phyloP scores from a whole-genome alignment of 92 coral and sea anemone species.

The Heteractis magnifica region DNA sequence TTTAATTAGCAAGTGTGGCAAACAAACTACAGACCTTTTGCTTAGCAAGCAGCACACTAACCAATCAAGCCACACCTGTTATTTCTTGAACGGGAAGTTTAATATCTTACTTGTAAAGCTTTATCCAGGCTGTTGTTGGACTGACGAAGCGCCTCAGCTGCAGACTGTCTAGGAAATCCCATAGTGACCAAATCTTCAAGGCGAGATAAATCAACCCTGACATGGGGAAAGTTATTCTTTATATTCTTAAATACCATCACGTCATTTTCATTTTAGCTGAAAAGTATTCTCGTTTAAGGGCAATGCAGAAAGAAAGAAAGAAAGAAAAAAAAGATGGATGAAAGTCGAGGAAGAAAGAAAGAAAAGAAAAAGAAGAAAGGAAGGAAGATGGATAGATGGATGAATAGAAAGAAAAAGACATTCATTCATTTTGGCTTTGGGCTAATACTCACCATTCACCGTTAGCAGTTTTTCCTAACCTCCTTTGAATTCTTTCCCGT shows the following conservation, averaged over 20 bases:
- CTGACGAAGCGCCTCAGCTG: constrained; percentile 72
- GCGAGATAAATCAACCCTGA: constrained; percentile 73
- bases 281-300: no score
- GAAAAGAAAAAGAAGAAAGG: neutral
- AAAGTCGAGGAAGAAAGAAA: neutral
- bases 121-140: constrained; percentile 80
- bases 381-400: no score
- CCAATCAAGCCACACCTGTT: no score
- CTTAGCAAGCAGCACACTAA: no score
- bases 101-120: constrained; percentile 77
- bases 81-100: neutral
- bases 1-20: no score
- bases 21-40: no score
- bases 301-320: neutral
- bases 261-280: no score
- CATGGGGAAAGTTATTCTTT: no score
- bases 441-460: constrained; percentile 72
- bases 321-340: neutral
- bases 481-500: constrained; percentile 61
- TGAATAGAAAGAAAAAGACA: no score
- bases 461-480: constrained; percentile 83
- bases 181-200: constrained; percentile 67
- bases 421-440: neutral
- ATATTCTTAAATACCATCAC: no score
- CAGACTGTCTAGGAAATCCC: constrained; percentile 76